Evolutionary conservation across 2,797 vertebrate species (phyloP).

Genomic region (Clamator glandarius): DNA sequence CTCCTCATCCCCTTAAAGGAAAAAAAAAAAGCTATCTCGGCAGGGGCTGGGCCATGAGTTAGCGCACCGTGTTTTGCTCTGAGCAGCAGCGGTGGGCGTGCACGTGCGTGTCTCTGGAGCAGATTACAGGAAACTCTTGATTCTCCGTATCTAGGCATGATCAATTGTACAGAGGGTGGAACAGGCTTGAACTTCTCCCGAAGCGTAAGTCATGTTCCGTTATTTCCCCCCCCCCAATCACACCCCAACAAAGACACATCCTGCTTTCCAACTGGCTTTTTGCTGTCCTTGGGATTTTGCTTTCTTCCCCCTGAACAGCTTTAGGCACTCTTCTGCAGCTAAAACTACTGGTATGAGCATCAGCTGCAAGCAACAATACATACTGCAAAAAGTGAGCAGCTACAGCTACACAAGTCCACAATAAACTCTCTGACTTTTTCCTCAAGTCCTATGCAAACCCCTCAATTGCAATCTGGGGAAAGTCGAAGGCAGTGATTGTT

Average conservation of each 20-base stretch:
- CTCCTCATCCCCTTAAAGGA: constrained; percentile 35
- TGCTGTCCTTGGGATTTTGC: neutral
- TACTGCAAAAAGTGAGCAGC: neutral
- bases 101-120: constrained; percentile 35
- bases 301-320: neutral
- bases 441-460: rapidly evolving
- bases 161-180: constrained; percentile 65
- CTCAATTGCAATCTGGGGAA: rapidly evolving
- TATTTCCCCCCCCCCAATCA: neutral
- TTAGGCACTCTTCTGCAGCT: neutral
- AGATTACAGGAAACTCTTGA: constrained; percentile 65
- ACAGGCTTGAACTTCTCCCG: constrained; percentile 43
- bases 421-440: neutral
- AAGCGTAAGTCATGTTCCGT: constrained; percentile 22
- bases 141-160: constrained; percentile 52
- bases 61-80: neutral
- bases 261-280: constrained; percentile 15
- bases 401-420: neutral
- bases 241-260: constrained; percentile 7
- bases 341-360: neutral
- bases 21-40: neutral
- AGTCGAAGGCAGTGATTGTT: rapidly evolving
- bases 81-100: neutral
- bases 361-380: rapidly evolving
- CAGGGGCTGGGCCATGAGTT: neutral